Evolutionary conservation across 2,113 vertebrate species (phyloP).

Genomic region (Cricetomys ansorgei): DNA sequence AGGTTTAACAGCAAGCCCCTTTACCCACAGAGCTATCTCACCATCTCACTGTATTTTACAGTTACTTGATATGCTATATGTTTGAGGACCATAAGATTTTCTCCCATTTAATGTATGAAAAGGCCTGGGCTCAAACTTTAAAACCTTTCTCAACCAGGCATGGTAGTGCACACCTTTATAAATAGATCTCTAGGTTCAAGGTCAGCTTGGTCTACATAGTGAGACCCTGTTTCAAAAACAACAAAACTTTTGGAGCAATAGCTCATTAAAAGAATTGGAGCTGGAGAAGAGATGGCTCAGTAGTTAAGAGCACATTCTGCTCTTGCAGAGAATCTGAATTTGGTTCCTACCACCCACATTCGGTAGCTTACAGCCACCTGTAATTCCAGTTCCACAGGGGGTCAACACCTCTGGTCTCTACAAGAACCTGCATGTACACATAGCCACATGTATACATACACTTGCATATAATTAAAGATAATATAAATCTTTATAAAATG

Average conservation of each 20-base stretch:
- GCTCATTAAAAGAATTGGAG: not conserved
- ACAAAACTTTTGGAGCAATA: too few species aligned
- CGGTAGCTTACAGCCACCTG: not conserved
- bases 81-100: slow-evolving; percentile 27
- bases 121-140: slow-evolving; percentile 1
- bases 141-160: not conserved
- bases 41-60: not conserved
- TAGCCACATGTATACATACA: not conserved
- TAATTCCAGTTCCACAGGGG: not conserved
- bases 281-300: not conserved
- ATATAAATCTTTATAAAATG: not conserved
- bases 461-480: not conserved
- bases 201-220: not conserved
- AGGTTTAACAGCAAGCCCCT: not conserved
- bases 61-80: not conserved
- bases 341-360: not conserved
- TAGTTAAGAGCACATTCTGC: not conserved
- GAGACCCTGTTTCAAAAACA: not conserved
- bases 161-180: not conserved
- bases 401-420: not conserved
- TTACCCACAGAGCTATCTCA: not conserved
- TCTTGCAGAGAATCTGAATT: not conserved
- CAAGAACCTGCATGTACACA: too few species aligned
- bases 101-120: slow-evolving; percentile 29
- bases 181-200: not conserved